phyloP scores from a whole-genome alignment of 2,797 vertebrate genomes.

The Tachyglossus aculeatus region DNA sequence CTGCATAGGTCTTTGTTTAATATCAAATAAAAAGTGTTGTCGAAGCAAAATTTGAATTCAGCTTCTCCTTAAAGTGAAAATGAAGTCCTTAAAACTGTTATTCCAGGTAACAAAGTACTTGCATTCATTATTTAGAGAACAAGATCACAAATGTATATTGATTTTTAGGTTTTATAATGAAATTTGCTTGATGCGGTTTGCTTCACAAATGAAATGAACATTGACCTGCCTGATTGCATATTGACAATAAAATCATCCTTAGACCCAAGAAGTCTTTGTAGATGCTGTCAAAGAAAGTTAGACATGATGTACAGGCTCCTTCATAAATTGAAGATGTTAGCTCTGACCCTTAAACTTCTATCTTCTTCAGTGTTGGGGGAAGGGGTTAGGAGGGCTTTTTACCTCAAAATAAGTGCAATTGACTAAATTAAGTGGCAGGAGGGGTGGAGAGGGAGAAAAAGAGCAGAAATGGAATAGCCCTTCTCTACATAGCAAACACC shows the following conservation, averaged over 20 bases:
- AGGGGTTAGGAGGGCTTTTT: background rate
- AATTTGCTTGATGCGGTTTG: constrained; percentile 56
- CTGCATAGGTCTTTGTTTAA: background rate
- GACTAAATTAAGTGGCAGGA: background rate
- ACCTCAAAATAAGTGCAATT: background rate
- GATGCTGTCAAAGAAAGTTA: constrained; percentile 35
- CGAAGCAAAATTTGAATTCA: constrained; percentile 11
- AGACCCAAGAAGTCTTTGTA: constrained; percentile 12
- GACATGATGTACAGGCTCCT: constrained; percentile 12
- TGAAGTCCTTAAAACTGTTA: constrained; percentile 11
- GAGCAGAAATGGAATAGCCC: fast-evolving
- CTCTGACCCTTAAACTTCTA: constrained; percentile 9
- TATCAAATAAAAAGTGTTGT: constrained; percentile 20
- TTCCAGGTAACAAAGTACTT: constrained; percentile 28
- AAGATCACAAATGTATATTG: constrained; percentile 35
- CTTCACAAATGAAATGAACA: constrained; percentile 61
- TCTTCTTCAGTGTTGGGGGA: background rate
- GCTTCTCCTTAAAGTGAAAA: constrained; percentile 32
- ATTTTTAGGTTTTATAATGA: constrained; percentile 58
- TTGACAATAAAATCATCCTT: constrained; percentile 56
- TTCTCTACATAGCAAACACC: background rate
- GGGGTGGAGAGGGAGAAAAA: background rate
- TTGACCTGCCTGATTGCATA: constrained; percentile 53
- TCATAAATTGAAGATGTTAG: constrained; percentile 11
- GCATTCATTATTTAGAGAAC: constrained; percentile 44